Conservation (phyloP, 2,888 invertebrate genomes). For the Eristalis pertinax region DNA sequence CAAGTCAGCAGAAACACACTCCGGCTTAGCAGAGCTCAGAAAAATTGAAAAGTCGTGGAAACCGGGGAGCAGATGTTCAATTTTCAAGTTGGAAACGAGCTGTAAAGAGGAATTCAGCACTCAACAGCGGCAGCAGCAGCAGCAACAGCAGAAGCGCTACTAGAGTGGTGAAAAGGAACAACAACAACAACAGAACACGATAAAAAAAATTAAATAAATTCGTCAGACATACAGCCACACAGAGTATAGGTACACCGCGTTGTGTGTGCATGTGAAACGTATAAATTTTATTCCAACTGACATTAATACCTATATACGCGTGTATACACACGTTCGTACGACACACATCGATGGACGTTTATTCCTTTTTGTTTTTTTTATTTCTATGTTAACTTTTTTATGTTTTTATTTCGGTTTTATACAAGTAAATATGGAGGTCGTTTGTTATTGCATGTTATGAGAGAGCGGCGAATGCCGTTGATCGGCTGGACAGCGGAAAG, state of each 20-base stretch:
- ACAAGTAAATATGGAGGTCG: constrained; percentile 63
- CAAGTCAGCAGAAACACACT: constrained; percentile 28
- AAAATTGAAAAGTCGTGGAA: constrained; percentile 72
- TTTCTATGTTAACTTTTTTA: constrained; percentile 36
- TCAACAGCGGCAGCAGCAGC: constrained; percentile 42
- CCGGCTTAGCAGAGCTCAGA: constrained; percentile 36
- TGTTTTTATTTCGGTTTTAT: constrained; percentile 30
- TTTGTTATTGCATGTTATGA: constrained; percentile 60
- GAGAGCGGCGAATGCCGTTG: constrained; percentile 26
- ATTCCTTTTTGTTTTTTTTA: constrained; percentile 40
- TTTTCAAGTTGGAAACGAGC: constrained; percentile 66
- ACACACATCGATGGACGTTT: constrained; percentile 50
- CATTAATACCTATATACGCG: constrained; percentile 44
- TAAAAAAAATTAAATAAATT: constrained; percentile 74
- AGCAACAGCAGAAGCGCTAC: constrained; percentile 41
- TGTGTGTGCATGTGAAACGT: constrained; percentile 36
- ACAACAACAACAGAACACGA: constrained; percentile 59
- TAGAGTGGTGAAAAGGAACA: constrained; percentile 41
- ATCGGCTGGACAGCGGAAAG: background rate
- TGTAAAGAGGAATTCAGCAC: constrained; percentile 66
- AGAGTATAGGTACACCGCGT: constrained; percentile 29
- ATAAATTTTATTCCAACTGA: constrained; percentile 62
- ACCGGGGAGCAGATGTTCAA: constrained; percentile 80
- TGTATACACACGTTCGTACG: constrained; percentile 35
- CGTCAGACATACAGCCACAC: constrained; percentile 45